Evolutionary conservation across 2,797 vertebrate genomes (phyloP).

Genomic region (Esox lucius): DNA sequence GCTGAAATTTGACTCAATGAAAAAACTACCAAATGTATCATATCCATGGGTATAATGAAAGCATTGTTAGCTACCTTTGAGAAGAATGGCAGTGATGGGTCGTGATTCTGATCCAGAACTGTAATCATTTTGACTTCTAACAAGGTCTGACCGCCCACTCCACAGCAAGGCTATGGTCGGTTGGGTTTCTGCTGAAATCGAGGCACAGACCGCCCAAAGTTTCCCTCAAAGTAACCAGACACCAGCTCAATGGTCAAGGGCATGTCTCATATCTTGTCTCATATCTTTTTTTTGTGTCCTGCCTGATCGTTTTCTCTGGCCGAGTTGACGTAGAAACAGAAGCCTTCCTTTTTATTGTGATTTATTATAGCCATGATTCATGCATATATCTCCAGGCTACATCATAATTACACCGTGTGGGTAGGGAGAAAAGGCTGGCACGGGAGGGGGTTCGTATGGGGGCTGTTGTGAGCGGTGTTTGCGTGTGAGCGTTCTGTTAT

Average conservation of each 20-base stretch:
- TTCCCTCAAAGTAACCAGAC: background rate
- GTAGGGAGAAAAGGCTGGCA: background rate
- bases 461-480: slow-evolving; percentile 6
- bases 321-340: slow-evolving; percentile 6
- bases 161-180: background rate
- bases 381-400: background rate
- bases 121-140: background rate
- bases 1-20: background rate
- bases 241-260: background rate
- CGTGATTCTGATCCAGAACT: background rate
- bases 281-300: background rate
- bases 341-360: background rate
- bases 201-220: background rate
- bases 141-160: background rate
- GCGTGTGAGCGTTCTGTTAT: background rate
- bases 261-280: background rate
- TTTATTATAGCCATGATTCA: background rate
- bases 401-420: slow-evolving; percentile 13
- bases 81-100: background rate
- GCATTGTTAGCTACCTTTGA: background rate
- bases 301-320: background rate
- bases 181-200: background rate
- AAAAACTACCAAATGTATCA: too few relatives aligned
- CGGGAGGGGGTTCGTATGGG: background rate
- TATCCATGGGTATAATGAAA: background rate